These are phyloP conservation scores for Netelia fuscicornis DNA, from an alignment of 2,888 invertebrate species.

Conservation along the genomic window DNA sequence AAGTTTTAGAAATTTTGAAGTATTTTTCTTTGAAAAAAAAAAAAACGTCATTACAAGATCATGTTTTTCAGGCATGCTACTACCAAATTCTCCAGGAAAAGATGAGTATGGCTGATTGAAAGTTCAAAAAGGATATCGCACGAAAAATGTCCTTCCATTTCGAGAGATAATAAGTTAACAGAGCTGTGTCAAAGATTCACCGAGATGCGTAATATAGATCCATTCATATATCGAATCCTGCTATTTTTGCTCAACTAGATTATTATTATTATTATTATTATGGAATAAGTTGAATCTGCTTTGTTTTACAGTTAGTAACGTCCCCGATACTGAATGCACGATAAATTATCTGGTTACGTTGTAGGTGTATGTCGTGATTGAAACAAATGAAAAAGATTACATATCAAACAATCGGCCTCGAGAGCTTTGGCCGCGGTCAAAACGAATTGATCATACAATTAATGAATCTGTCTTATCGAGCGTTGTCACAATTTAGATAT, in stretches of 20 bases:
- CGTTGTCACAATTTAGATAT: slow-evolving; percentile 35
- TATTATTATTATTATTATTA: slow-evolving; percentile 42
- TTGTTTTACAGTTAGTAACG: slow-evolving; percentile 19
- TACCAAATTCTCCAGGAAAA: slow-evolving; percentile 91
- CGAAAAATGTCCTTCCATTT: slow-evolving; percentile 48
- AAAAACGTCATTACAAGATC: slow-evolving; percentile 28
- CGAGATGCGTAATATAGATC: not conserved
- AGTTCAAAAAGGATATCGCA: slow-evolving; percentile 46
- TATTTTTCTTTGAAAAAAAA: not conserved
- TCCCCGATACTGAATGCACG: slow-evolving; percentile 5
- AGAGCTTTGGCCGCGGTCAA: not conserved
- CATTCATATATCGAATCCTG: slow-evolving; percentile 46
- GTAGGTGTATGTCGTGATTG: slow-evolving; percentile 1
- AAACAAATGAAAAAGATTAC: slow-evolving; percentile 32
- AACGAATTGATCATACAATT: slow-evolving; percentile 4
- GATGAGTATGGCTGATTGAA: slow-evolving; percentile 79
- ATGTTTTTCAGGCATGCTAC: slow-evolving; percentile 89
- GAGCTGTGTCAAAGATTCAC: slow-evolving; percentile 60
- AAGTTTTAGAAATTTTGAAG: slow-evolving; percentile 64
- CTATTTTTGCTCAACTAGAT: slow-evolving; percentile 62
- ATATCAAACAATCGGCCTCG: slow-evolving; percentile 52
- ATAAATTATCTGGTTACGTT: slow-evolving; percentile 39
- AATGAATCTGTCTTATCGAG: not conserved
- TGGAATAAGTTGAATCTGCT: slow-evolving; percentile 18
- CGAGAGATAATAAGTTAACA: slow-evolving; percentile 49